A percentile compares a stretch with the other conserved stretches of the same genome.
Conservation (phyloP, 2,888 invertebrate genomes). For the Tryphoninae sp. region DNA sequence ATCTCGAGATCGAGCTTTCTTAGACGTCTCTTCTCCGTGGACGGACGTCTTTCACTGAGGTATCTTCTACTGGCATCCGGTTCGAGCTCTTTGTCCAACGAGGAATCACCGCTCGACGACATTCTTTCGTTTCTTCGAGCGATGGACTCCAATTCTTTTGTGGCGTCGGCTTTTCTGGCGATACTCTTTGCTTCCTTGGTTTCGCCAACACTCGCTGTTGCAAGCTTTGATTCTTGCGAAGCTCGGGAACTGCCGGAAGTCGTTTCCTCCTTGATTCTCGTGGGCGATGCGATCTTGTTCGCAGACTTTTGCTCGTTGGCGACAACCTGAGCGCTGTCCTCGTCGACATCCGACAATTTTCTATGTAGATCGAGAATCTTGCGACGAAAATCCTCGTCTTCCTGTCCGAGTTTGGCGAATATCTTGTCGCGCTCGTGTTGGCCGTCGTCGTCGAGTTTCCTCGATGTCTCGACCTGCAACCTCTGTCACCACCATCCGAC, state of each 20-base stretch:
- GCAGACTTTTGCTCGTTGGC: conserved; percentile 23
- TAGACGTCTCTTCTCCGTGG: conserved; percentile 62
- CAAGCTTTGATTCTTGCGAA: conserved; percentile 68
- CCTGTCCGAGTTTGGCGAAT: conserved; percentile 75
- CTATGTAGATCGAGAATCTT: conserved; percentile 78
- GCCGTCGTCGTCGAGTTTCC: conserved; percentile 66
- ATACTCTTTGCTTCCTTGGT: conserved; percentile 43
- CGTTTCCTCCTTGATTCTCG: background rate
- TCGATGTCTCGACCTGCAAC: conserved; percentile 74
- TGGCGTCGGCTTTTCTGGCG: conserved; percentile 17
- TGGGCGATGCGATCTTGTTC: conserved; percentile 24
- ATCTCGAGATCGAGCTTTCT: conserved; percentile 68
- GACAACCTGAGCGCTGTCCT: conserved; percentile 47
- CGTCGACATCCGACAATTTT: conserved; percentile 70
- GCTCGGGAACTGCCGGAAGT: background rate
- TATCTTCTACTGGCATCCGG: conserved; percentile 53
- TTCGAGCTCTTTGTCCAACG: conserved; percentile 61
- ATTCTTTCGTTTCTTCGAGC: conserved; percentile 59
- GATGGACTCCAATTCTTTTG: conserved; percentile 52
- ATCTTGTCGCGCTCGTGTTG: conserved; percentile 71
- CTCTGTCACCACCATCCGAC: conserved; percentile 81
- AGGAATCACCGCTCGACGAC: conserved; percentile 62
- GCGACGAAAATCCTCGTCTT: conserved; percentile 79
- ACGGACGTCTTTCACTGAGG: conserved; percentile 55
- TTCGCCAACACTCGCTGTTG: conserved; percentile 50